phyloP scores from a whole-genome alignment of 1,140 invertebrate genomes.

The Microplitis demolitor region DNA sequence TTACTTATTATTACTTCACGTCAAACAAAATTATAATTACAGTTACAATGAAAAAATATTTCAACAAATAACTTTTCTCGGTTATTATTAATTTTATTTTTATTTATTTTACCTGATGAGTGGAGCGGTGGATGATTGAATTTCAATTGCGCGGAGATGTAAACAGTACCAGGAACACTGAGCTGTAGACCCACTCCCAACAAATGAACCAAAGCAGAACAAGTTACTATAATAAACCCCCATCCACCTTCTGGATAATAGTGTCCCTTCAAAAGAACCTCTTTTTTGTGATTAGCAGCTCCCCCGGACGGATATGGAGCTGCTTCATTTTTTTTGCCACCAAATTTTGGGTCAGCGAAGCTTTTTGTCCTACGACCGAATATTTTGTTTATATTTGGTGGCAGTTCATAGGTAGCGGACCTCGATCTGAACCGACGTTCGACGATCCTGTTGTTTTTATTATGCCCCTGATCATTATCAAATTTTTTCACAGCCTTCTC shows the following conservation, averaged over 20 bases:
- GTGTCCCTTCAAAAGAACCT: constrained; percentile 59
- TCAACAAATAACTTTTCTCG: not conserved
- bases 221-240: constrained; percentile 67
- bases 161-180: constrained; percentile 44
- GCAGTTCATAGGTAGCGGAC: constrained; percentile 22
- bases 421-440: constrained; percentile 28
- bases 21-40: too few species aligned
- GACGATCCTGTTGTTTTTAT: constrained; percentile 27
- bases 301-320: constrained; percentile 14
- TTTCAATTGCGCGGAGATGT: constrained; percentile 39
- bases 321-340: constrained; percentile 9
- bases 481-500: constrained; percentile 4
- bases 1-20: not conserved
- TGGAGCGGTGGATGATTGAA: constrained; percentile 47
- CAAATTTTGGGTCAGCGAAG: constrained; percentile 19
- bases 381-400: constrained; percentile 5
- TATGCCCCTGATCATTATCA: constrained; percentile 10
- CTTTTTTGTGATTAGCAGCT: constrained; percentile 45
- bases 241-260: constrained; percentile 70
- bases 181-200: constrained; percentile 60
- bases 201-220: constrained; percentile 62
- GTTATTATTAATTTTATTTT: not conserved
- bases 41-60: not conserved
- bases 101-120: constrained; percentile 39
- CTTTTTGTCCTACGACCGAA: constrained; percentile 24